These are phyloP conservation scores for Meteorus cinctellus DNA, from an alignment of 2,888 invertebrate genomes.

Conservation along the genomic window DNA sequence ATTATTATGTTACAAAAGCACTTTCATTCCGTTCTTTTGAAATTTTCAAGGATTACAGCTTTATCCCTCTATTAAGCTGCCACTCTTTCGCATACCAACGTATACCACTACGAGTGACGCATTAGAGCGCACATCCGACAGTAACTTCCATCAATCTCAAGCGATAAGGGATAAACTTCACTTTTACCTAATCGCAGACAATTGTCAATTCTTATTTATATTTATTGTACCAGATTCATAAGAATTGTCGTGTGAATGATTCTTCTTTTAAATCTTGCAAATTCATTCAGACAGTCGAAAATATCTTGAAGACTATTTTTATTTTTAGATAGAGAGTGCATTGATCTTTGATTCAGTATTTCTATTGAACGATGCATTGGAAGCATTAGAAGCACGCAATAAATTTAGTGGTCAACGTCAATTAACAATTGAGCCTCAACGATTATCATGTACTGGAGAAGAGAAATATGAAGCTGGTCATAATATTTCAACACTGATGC, in stretches of 20 bases:
- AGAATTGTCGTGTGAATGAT: not conserved
- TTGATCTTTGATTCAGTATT: constrained; percentile 89
- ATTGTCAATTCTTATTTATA: not conserved
- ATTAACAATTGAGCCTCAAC: constrained; percentile 61
- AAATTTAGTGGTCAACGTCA: constrained; percentile 53
- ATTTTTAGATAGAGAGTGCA: constrained; percentile 81
- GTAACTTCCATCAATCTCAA: constrained; percentile 2
- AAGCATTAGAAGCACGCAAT: constrained; percentile 76
- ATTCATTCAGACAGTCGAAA: no score
- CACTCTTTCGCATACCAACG: not conserved
- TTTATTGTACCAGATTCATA: not conserved
- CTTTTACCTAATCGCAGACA: not conserved
- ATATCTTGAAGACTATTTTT: not conserved
- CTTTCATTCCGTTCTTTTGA: not conserved
- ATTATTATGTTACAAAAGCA: not conserved
- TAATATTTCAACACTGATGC: constrained; percentile 61
- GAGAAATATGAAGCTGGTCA: constrained; percentile 66
- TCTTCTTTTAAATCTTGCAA: not conserved
- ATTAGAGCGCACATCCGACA: not conserved
- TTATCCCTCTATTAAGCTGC: constrained; percentile 13
- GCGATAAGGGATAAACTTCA: not conserved
- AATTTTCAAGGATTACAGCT: constrained; percentile 17
- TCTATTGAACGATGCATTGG: constrained; percentile 84
- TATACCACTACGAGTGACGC: not conserved
- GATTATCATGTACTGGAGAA: constrained; percentile 70